Conservation (phyloP, 2,888 invertebrate genomes). For the Polia nebulosa region DNA sequence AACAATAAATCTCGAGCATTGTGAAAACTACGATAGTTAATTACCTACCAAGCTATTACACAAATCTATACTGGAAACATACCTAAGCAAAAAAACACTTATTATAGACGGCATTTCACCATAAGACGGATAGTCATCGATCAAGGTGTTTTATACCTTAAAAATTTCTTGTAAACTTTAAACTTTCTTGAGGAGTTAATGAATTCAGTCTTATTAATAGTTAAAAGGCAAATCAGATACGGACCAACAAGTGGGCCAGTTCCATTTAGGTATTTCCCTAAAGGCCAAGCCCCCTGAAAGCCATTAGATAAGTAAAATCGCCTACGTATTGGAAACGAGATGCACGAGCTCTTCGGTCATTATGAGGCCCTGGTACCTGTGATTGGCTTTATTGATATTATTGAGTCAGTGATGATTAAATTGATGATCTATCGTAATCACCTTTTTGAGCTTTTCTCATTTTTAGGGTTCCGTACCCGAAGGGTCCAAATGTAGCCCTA, state of each 20-base stretch:
- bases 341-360: conserved; percentile 33
- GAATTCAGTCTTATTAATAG: background rate
- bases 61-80: conserved; percentile 24
- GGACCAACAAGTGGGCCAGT: conserved; percentile 20
- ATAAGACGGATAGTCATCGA: background rate
- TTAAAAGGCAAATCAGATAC: conserved; percentile 15
- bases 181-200: conserved; percentile 24
- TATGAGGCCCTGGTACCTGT: conserved; percentile 60
- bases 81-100: conserved; percentile 32
- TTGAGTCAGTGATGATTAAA: conserved; percentile 41
- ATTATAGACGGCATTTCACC: conserved; percentile 35
- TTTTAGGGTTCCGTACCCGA: no score
- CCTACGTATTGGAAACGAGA: conserved; percentile 33
- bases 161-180: conserved; percentile 8
- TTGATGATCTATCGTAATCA: conserved; percentile 37
- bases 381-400: conserved; percentile 58
- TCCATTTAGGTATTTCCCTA: conserved; percentile 56
- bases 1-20: conserved; percentile 38
- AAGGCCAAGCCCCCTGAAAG: conserved; percentile 31
- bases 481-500: no score
- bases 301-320: conserved; percentile 59
- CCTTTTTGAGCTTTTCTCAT: no score
- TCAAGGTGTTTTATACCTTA: background rate
- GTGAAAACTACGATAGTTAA: conserved; percentile 34
- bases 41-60: conserved; percentile 34